phyloP scores from a whole-genome alignment of 1,140 invertebrate genomes.

The Nasonia vitripennis region DNA sequence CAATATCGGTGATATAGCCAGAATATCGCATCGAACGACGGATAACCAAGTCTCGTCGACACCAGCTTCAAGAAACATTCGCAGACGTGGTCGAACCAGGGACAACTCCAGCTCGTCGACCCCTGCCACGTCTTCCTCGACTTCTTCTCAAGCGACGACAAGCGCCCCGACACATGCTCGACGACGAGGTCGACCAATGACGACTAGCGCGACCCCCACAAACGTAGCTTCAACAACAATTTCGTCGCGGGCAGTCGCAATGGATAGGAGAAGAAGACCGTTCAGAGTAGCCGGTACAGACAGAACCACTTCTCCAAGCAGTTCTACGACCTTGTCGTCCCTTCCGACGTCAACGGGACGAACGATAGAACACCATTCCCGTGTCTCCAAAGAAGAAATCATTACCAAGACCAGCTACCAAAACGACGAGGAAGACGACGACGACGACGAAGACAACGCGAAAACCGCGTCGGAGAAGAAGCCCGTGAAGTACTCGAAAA shows the following conservation, averaged over 20 bases:
- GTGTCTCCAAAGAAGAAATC: slow-evolving; percentile 61
- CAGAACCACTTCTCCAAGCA: not conserved
- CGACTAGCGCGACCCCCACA: slow-evolving; percentile 25
- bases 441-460: not conserved
- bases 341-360: slow-evolving; percentile 50
- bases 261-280: slow-evolving; percentile 24
- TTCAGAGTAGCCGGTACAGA: not conserved
- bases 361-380: slow-evolving; percentile 56
- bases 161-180: not conserved
- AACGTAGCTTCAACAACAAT: not conserved
- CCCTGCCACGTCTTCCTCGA: not conserved
- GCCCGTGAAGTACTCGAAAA: not conserved
- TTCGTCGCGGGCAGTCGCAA: not conserved
- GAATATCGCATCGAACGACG: slow-evolving; percentile 3
- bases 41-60: not conserved
- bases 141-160: not conserved
- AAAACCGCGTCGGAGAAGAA: slow-evolving; percentile 2
- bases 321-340: not conserved
- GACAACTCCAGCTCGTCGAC: not conserved
- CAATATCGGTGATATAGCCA: not conserved
- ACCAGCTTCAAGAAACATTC: not conserved
- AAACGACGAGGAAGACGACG: slow-evolving; percentile 24
- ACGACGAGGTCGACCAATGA: slow-evolving; percentile 37
- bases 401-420: slow-evolving; percentile 62
- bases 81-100: slow-evolving; percentile 14